These are phyloP conservation scores for Escarpia spicata DNA, from an alignment of 2,888 invertebrate genomes.

Conservation along the genomic window DNA sequence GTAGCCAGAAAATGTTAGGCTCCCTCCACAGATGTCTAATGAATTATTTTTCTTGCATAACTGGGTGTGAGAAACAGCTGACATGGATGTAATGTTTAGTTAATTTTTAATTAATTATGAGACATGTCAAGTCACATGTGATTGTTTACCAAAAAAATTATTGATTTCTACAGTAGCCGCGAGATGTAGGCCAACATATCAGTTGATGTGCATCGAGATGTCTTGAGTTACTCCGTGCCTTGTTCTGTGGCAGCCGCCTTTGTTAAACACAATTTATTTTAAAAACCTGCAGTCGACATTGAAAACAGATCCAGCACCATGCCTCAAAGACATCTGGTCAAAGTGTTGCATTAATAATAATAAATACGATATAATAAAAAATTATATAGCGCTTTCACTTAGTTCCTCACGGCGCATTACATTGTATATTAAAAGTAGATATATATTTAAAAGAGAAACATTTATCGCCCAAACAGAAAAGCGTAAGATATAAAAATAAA, in stretches of 20 bases:
- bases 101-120: background rate
- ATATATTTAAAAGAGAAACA: too few relatives aligned
- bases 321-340: background rate
- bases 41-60: too few relatives aligned
- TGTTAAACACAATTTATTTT: background rate
- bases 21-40: too few relatives aligned
- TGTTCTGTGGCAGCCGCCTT: background rate
- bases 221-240: background rate
- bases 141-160: background rate
- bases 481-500: too few relatives aligned
- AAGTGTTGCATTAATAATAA: too few relatives aligned
- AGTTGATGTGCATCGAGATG: background rate
- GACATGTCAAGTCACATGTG: background rate
- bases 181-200: background rate
- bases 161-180: background rate
- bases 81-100: background rate
- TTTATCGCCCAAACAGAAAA: too few relatives aligned
- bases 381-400: too few relatives aligned
- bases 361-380: too few relatives aligned
- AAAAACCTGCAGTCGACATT: background rate
- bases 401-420: too few relatives aligned
- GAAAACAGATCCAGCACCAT: background rate
- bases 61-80: too few relatives aligned
- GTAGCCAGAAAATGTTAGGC: too few relatives aligned
- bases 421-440: too few relatives aligned